Base-by-base conservation (phyloP, 2,888 invertebrate genomes). In the Margaritifera margaritifera region DNA sequence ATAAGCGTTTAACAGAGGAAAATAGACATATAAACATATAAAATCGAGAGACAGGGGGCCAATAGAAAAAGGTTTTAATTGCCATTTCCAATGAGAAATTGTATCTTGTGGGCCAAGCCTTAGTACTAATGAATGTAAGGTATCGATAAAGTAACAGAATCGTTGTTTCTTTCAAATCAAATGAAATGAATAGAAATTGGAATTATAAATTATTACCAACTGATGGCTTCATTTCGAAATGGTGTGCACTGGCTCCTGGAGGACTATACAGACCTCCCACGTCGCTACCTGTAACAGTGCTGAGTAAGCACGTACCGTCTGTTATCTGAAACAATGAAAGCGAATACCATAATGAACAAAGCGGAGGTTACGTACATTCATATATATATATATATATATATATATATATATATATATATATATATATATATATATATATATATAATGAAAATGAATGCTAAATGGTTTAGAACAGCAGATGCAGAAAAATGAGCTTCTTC, bases 191-290 rank as follows among this genome's bases (percentile, higher is more conserved):
- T n/a, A 53, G 52, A 51, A 50, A 19, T 18, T 50, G 19, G 24
- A 22, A 19, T 55, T 24, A 55, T 11, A 27, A 54, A 4, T 3
- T 63, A 75, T 69, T 71, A 88, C 88, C 87, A 63, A 88, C 68
- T 54, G 84, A 80, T 22, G 88, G 87, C 62, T 87, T 88, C 86
- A 88, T 82, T 74, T 88, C 87, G 75, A 88, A 88, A 75, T 88
- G 87, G 64, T 88, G 88, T 6, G 86, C 85, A 66, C 85, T 84
- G 1, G 80, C 77, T 42, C 79, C 77, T 6, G 82, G 84, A 52
- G 83, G 83, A 69, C 79, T 82, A 61, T 84, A 84, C 20, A 87
- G 77, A 22, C 87, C 86, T 5, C 88, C 88, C 0, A 86, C 86
- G 71, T 88, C 88, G 82, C 86, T 86, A 78, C 86, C 86, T 24